Evolutionary conservation across 1,140 invertebrate species (phyloP), one percentile per base, ranked within the genome.

Genomic region (Drosophila aff.): DNA sequence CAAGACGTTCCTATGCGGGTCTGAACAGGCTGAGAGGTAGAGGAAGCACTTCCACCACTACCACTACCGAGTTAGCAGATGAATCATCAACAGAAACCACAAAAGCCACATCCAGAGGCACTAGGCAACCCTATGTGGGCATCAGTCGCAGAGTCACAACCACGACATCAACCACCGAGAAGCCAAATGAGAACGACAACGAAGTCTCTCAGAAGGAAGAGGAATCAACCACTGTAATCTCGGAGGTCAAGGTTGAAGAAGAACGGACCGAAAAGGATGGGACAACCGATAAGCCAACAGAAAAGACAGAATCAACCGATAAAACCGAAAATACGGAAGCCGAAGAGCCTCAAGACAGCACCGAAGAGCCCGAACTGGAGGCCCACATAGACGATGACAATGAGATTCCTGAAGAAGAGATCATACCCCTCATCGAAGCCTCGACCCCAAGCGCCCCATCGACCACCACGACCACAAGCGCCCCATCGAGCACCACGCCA

Each of bases 301-400:
- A 36, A 11, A 23, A 26, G 6, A 15, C 36, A 5, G 23, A 16
- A 11, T 5, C 21, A 3, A 13, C n/a, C 4, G 16, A 11, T 4
- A 23, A 26, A 16, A 3, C 16, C 1, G 21, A 18, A n/a, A 44
- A 11, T 2, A 36, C 36, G 18, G 38, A 47, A n/a, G 9, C 46
- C 16, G 23, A 50, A 36, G 63, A 71, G 4, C 2, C 26, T 11
- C 38, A 60, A 33, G 36, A 49, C 15, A 60, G 21, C 16, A 59
- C 58, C 11, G 72, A 75, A 16, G 72, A 75, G 5, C 40, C 46
- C 15, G 72, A 59, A 26, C 13, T 76, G 11, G 61, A 65, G 18
- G 73, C 72, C 23, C 31, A 66, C 8, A 65, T 63, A 23, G 60
- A 57, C 23, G 59, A 75, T 43, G 71, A 75, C 26, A 75, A 75